A percentile compares a stretch with the other conserved stretches of the same genome.
Evolutionary conservation across 2,113 vertebrate genomes (phyloP).

Genomic region (Chrysochloris asiatica): DNA sequence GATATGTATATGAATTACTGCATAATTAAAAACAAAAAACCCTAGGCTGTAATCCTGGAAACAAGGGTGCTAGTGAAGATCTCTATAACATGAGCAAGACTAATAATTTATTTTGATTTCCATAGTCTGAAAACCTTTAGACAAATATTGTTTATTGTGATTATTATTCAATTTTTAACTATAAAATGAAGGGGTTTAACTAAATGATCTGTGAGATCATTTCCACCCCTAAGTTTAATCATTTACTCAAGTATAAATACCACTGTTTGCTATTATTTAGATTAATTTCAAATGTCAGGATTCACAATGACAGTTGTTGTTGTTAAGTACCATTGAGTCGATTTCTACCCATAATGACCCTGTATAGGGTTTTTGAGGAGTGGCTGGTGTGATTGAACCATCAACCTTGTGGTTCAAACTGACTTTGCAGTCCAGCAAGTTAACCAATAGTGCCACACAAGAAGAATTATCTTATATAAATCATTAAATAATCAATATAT

Average conservation of each 20-base stretch:
- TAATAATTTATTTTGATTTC: not conserved
- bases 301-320: too few species aligned
- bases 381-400: too few species aligned
- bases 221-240: not conserved
- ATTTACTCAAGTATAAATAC: slow-evolving; percentile 29
- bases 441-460: too few species aligned
- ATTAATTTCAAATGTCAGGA: slow-evolving; percentile 12
- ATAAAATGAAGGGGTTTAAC: not conserved
- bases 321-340: too few species aligned
- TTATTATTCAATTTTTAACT: not conserved
- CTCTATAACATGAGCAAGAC: not conserved
- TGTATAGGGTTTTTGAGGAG: too few species aligned
- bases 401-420: too few species aligned
- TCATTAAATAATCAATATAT: not conserved
- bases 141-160: not conserved
- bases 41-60: not conserved
- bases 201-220: slow-evolving; percentile 18
- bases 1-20: not conserved
- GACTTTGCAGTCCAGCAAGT: too few species aligned
- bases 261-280: slow-evolving; percentile 8
- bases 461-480: not conserved
- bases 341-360: too few species aligned
- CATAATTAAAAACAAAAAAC: not conserved
- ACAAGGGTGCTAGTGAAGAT: not conserved
- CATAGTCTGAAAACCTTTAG: not conserved